Base-by-base conservation (phyloP, 2,888 invertebrate genomes). In the Melipona beecheii region DNA sequence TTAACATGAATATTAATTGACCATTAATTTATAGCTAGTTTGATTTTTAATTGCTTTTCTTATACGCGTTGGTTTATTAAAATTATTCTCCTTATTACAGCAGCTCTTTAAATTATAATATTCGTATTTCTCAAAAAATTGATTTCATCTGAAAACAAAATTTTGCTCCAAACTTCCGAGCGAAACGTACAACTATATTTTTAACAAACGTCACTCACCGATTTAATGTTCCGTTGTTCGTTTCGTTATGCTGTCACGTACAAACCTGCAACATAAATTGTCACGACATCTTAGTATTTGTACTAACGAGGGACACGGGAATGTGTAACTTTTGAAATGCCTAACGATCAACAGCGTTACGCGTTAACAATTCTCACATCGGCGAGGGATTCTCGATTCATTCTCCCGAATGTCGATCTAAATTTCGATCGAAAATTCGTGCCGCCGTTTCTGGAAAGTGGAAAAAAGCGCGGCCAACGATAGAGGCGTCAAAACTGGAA, bases 401-500 rank as follows among this genome's bases (percentile, higher is more conserved):
- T 70, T 75, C 65, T 69, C 65, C 52, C 52, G 52, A 31, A 43
- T 24, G 71, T 71, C 71, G 24, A 72, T 49, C 19, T 60, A 24
- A 72, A 43, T 64, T 76, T 80, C 62, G 56, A 62, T 60, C 75
- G 81, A 87, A 87, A 89, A 90, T 90, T 88, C 80, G 78, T 83
- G 81, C 69, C 65, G 71, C 65, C 76, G 66, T 36, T 50, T 75
- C 56, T 69, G 76, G 64, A 81, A 84, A 87, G 83, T 56, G 64
- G 74, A 54, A 27, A 76, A 83, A 85, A 75, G 76, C 52, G 65
- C 2, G 58, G 43, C 52, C 24, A 27, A 27, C 36, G 64, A 75
- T 52, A 76, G 74, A 79, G 78, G 70, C 65, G 79, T 86, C 81
- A 85, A 88, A 88, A 87, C 85, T 88, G 81, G 78, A 78, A 80